A percentile compares a stretch with the other conserved stretches of the same genome.
These are phyloP conservation scores for Brienomyrus longianalis DNA, from an alignment of 2,113 vertebrate genomes.

Conservation along the genomic window DNA sequence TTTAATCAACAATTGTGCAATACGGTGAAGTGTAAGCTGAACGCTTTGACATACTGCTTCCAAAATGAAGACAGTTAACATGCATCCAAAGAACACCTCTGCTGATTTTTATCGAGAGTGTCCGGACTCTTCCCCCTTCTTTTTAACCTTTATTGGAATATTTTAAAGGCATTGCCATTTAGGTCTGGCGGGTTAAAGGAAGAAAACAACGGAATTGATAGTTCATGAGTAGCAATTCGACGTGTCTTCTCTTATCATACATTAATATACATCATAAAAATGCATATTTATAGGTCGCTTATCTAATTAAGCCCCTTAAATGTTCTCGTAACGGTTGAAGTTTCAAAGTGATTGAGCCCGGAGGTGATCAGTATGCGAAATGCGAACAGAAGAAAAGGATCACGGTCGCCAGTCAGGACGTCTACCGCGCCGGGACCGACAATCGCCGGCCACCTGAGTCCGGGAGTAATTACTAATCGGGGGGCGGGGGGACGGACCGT, in stretches of 20 bases:
- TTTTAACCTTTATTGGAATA: not conserved
- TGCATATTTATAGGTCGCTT: constrained; percentile 5
- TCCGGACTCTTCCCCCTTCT: not conserved
- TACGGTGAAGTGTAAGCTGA: not conserved
- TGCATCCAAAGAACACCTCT: not conserved
- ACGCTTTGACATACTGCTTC: not conserved
- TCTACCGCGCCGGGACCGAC: not conserved
- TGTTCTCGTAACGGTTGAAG: constrained; percentile 1
- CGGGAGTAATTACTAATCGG: not conserved
- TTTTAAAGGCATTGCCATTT: not conserved
- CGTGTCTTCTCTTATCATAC: not conserved
- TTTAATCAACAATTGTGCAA: not conserved
- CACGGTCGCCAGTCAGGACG: not conserved
- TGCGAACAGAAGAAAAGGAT: not conserved
- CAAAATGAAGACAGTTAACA: not conserved
- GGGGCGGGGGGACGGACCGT: not conserved
- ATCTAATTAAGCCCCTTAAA: not conserved
- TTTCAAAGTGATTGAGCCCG: constrained; percentile 4
- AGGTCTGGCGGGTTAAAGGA: not conserved
- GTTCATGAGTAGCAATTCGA: not conserved
- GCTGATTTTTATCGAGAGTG: not conserved
- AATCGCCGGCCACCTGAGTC: not conserved
- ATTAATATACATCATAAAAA: constrained; percentile 2
- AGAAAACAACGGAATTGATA: not conserved
- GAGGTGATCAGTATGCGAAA: not conserved